Conservation (phyloP, 2,888 invertebrate species). For the Chironomus riparius region DNA sequence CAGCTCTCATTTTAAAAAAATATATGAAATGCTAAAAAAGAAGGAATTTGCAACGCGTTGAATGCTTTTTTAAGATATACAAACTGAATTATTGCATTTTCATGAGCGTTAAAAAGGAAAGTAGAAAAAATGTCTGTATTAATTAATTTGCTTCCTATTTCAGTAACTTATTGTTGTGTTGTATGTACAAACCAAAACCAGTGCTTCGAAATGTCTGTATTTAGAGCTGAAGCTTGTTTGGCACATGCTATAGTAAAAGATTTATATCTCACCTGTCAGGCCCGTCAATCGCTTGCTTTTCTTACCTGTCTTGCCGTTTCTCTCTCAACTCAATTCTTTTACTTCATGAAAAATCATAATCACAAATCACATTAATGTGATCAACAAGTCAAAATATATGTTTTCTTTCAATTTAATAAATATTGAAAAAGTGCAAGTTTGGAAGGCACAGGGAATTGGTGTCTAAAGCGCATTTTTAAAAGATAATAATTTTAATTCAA, state of each 20-base stretch:
- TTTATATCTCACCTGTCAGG: slow-evolving; percentile 8
- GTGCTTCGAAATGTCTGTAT: neutral
- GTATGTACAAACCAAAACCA: neutral
- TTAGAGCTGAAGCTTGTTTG: neutral
- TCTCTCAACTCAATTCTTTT: neutral
- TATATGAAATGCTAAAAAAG: too few relatives aligned
- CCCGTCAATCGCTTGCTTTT: neutral
- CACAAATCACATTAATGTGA: slow-evolving; percentile 4
- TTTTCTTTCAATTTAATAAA: neutral
- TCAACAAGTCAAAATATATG: slow-evolving; percentile 8
- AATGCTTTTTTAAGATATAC: too few relatives aligned
- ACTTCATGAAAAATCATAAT: slow-evolving; percentile 2
- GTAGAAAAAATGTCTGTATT: neutral
- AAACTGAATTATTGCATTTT: neutral
- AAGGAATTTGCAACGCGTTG: too few relatives aligned
- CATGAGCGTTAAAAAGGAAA: slow-evolving; percentile 10
- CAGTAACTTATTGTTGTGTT: neutral
- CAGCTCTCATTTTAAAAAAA: neutral
- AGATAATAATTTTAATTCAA: too few relatives aligned
- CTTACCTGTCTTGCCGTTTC: neutral
- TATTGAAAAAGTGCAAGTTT: too few relatives aligned
- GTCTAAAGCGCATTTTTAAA: too few relatives aligned
- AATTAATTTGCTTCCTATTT: neutral
- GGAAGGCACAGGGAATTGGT: too few relatives aligned
- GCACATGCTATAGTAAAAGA: slow-evolving; percentile 6